Percentiles rank a stretch among this genome's conserved stretches.
Evolutionary conservation across 2,888 invertebrate genomes (phyloP).

Genomic region (Archips xylosteana): DNA sequence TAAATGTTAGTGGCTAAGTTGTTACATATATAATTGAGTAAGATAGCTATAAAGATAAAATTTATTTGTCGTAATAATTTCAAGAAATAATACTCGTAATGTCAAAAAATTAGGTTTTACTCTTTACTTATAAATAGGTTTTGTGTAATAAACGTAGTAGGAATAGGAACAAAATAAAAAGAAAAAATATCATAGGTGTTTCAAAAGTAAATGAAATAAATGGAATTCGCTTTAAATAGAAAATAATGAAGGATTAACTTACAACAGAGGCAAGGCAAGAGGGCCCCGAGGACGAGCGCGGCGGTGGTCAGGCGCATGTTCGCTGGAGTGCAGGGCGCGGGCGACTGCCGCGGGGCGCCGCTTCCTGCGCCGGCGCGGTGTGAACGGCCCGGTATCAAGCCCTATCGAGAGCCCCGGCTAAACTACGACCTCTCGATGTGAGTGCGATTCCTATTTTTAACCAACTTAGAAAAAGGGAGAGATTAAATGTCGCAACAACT

Average conservation of each 20-base stretch:
- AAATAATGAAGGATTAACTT: slow-evolving; percentile 46
- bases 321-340: slow-evolving; percentile 43
- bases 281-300: slow-evolving; percentile 48
- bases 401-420: slow-evolving; percentile 55
- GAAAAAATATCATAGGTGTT: neutral
- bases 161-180: no score
- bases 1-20: no score
- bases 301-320: slow-evolving; percentile 48
- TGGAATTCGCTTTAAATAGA: neutral
- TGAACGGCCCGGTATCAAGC: slow-evolving; percentile 71
- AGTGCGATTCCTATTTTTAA: slow-evolving; percentile 47
- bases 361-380: slow-evolving; percentile 65
- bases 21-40: no score
- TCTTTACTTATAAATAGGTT: no score
- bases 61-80: no score
- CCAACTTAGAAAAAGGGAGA: slow-evolving; percentile 8
- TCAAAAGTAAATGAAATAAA: neutral
- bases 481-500: no score
- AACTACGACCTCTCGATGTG: slow-evolving; percentile 58
- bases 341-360: slow-evolving; percentile 55
- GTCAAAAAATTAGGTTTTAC: no score
- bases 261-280: slow-evolving; percentile 56
- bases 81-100: no score
- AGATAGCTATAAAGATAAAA: no score
- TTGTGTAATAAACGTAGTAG: no score